These are phyloP conservation scores for Pheosia gnoma DNA, from an alignment of 2,888 invertebrate species.

Conservation along the genomic window DNA sequence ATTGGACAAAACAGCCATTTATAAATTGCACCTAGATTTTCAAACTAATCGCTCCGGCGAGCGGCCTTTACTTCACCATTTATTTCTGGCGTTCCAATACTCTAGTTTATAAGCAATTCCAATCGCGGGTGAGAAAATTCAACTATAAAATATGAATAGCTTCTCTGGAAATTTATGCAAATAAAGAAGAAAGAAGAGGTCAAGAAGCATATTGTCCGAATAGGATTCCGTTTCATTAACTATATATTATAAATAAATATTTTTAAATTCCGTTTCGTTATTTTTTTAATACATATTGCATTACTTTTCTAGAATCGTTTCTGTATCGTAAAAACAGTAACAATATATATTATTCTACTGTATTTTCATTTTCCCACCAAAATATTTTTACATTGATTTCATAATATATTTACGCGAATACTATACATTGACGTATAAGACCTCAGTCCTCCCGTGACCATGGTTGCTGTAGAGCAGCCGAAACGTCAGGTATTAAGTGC, in stretches of 20 bases:
- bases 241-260: too few species aligned
- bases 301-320: not conserved
- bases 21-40: conserved; percentile 19
- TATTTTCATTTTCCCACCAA: not conserved
- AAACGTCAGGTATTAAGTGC: too few species aligned
- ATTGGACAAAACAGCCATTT: conserved; percentile 27
- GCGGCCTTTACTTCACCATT: conserved; percentile 27
- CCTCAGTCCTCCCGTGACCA: too few species aligned
- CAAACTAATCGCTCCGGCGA: conserved; percentile 35
- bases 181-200: conserved; percentile 6
- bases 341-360: not conserved
- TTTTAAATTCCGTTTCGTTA: not conserved
- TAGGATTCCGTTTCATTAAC: not conserved
- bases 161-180: conserved; percentile 11
- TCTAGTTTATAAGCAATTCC: conserved; percentile 40
- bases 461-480: too few species aligned
- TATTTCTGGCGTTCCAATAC: conserved; percentile 23
- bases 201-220: conserved; percentile 6
- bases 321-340: not conserved
- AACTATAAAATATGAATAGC: conserved; percentile 29
- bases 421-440: too few species aligned
- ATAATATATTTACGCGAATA: too few species aligned
- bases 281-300: too few species aligned
- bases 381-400: too few species aligned
- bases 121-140: conserved; percentile 40